Evolutionary conservation across 2,888 invertebrate genomes (phyloP).

Genomic region (Habrosyne pyritoides): DNA sequence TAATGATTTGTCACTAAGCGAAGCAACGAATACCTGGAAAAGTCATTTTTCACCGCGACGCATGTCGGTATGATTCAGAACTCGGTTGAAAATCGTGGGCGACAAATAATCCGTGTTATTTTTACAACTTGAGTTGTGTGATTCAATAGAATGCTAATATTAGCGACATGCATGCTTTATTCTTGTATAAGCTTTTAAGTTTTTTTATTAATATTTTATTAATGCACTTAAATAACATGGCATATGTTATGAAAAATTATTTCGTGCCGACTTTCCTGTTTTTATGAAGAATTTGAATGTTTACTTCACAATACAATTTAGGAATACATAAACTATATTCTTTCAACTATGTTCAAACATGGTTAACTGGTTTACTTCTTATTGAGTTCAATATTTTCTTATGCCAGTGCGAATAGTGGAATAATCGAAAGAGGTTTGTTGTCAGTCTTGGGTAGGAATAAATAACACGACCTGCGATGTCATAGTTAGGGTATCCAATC

Average conservation of each 20-base stretch:
- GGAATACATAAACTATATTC: no score
- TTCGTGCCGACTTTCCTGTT: neutral
- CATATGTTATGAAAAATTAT: neutral
- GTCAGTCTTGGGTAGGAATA: no score
- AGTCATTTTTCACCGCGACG: conserved; percentile 50
- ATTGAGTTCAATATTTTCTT: no score
- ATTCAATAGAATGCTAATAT: conserved; percentile 63
- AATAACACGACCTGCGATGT: no score
- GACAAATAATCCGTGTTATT: conserved; percentile 63
- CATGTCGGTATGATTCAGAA: conserved; percentile 54
- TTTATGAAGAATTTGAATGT: neutral
- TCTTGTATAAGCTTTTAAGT: conserved; percentile 7
- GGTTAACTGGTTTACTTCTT: no score
- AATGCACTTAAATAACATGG: neutral
- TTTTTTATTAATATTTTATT: conserved; percentile 1
- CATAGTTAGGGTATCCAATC: no score
- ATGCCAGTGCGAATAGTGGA: no score
- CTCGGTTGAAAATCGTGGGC: conserved; percentile 55
- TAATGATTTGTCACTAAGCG: conserved; percentile 34
- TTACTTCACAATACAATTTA: no score
- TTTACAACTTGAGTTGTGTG: conserved; percentile 58
- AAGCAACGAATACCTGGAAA: conserved; percentile 52
- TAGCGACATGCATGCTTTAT: conserved; percentile 39
- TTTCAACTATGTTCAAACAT: no score
- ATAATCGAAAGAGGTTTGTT: no score